Base-by-base conservation (phyloP, 2,888 invertebrate genomes). In the Philhelius pedissequus region DNA sequence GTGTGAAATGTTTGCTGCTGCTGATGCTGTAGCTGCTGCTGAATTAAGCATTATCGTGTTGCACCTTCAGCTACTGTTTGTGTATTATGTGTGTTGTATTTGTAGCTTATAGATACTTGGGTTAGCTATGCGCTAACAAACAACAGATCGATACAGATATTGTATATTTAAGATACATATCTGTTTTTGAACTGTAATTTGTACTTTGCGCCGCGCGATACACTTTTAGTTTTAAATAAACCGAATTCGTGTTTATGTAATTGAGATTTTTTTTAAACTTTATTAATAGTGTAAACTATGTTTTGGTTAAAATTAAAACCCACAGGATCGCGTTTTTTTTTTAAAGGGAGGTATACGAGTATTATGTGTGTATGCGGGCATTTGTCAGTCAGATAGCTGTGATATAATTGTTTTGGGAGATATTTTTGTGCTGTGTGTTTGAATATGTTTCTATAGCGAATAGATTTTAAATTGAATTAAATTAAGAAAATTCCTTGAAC, bases 191-290 rank as follows among this genome's bases (percentile, higher is more conserved):
- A 30, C 40, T 52, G 78, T 83, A 79, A 83, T 83, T 83, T 83
- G 83, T 83, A 79, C 69, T 75, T 83, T 83, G 70, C 74, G 22
- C 22, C 32, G 68, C 43, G 38, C 54, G n/a, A 56, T 73, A 78
- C 62, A 69, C 54, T 69, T 70, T 25, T 48, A 38, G 20, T 54
- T 75, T 60, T 20, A 69, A 64, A 74, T 66, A 79, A 83, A 79
- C 74, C 32, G 7, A 78, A 78, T 43, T 69, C 38, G 50, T 79
- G 79, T 83, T 83, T 83, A 79, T 79, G 83, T 83, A 83, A 83
- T 74, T 66, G 78, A 73, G 68, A 27, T 69, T 45, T 83, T 83
- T 75, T 79, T 79, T 83, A 48, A 62, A 27, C 64, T 45, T 83
- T 83, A 79, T 79, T 79, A 79, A 48, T 70, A 75, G 43, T 50